A percentile compares a stretch with the other conserved stretches of the same genome.
These are phyloP conservation scores for Caiman crocodilus DNA, from an alignment of 2,797 vertebrate species.

Conservation along the genomic window DNA sequence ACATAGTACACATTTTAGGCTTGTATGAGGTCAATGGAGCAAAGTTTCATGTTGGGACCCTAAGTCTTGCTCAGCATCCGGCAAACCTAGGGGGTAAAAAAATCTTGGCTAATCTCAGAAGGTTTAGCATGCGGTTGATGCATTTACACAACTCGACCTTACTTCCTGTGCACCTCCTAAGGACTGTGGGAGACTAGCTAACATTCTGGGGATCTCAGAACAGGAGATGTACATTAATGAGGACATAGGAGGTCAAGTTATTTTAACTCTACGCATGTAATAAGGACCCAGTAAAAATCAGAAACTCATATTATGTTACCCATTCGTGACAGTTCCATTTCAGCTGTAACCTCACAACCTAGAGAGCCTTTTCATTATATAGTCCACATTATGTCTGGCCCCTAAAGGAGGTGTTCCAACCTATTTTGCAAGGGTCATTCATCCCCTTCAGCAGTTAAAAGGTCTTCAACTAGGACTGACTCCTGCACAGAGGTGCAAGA, in stretches of 20 bases:
- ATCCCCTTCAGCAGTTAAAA: not conserved
- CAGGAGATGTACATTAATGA: not conserved
- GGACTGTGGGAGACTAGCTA: not conserved
- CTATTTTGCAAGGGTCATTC: not conserved
- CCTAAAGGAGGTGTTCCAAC: not conserved
- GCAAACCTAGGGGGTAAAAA: not conserved
- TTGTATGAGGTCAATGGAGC: not conserved
- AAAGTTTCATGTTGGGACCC: not conserved
- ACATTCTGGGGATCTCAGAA: not conserved
- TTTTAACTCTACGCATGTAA: not conserved
- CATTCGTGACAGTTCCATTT: not conserved
- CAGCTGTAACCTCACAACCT: not conserved
- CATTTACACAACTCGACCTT: not conserved
- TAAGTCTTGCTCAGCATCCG: not conserved
- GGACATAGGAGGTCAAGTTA: not conserved
- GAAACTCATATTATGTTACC: not conserved
- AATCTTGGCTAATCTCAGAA: not conserved
- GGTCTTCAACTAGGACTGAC: not conserved
- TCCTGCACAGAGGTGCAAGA: not conserved
- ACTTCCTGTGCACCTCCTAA: not conserved
- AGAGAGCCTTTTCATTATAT: not conserved
- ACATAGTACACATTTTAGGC: too few species aligned
- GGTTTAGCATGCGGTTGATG: not conserved
- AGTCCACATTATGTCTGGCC: not conserved
- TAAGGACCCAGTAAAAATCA: not conserved